Evolutionary conservation across 2,113 vertebrate genomes (phyloP), one percentile per base, ranked within the genome.

Genomic region (Erinaceus europaeus): DNA sequence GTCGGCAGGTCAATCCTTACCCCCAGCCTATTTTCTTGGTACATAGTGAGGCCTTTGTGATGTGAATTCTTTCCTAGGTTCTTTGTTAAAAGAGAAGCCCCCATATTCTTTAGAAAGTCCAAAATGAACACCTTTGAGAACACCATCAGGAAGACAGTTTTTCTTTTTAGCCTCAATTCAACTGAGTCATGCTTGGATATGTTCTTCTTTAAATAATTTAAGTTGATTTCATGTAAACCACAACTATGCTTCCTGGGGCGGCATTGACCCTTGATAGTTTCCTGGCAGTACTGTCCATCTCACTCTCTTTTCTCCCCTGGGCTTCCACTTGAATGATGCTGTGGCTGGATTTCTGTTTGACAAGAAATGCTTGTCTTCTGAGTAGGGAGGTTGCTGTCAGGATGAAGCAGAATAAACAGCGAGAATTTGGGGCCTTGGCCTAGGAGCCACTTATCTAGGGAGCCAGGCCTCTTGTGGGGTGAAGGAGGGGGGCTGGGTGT

Each of bases 371-470:
- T 48, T 69, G 53, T 90, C 81, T 78, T 86, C 52, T 46, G 71
- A 89, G 81, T 42, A 15, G 34, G 77, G 32, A 20, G 36, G 10
- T 36, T 78, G 67, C 38, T 55, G 38, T 72, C 27, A 74, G 78
- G 34, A 67, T 67, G 77, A n/a, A 67, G 81, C 42, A 32, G 81
- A 75, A 59, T 73, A 83, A 74, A 87, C 71, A 89, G 67, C 55
- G 64, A 67, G 81, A 85, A 82, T 69, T 84, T 2, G 6, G 87
- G 80, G 42, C 62, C 42, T 94, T 86, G 91, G 76, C 91, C 53
- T 64, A 46, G 44, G 69, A 81, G 65, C 73, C 78, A 75, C 81
- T 81, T 78, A 64, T 86, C 80, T 17, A 1, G 38, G 76, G 44
- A 83, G 68, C 1, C 0, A 65, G 68, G 52, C 68, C 57, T 84